Evolutionary conservation across 2,888 invertebrate species (phyloP).

Genomic region (Ernsta delagoae): DNA sequence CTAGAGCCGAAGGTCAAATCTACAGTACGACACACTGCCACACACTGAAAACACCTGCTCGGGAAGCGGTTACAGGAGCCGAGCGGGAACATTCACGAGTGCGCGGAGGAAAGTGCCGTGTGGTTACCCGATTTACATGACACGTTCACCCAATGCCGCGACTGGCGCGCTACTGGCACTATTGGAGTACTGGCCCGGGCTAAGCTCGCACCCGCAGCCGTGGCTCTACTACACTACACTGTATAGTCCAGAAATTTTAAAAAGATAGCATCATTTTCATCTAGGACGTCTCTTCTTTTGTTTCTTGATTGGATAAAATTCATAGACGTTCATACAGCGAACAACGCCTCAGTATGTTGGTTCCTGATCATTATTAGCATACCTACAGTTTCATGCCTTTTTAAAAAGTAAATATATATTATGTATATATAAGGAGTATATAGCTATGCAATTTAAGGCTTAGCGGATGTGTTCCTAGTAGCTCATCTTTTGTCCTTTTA

Average conservation of each 20-base stretch:
- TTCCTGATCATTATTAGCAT: not conserved
- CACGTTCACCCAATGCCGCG: constrained; percentile 14
- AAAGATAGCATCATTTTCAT: not conserved
- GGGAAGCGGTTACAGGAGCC: not conserved
- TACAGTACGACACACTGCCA: constrained; percentile 24
- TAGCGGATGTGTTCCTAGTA: too few species aligned
- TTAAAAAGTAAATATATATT: too few species aligned
- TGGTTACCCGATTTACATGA: not conserved
- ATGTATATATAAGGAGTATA: too few species aligned
- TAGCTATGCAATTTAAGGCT: too few species aligned
- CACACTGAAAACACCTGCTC: constrained; percentile 24
- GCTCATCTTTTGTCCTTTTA: not conserved
- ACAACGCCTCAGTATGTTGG: not conserved
- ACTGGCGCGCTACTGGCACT: constrained; percentile 21
- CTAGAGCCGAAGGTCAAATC: constrained; percentile 19
- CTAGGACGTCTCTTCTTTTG: not conserved
- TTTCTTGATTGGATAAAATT: not conserved
- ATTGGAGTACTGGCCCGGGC: constrained; percentile 23
- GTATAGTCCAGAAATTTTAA: constrained; percentile 2
- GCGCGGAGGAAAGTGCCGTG: constrained; percentile 17
- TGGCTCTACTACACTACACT: not conserved
- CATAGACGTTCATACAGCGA: not conserved
- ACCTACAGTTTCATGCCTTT: not conserved
- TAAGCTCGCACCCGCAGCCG: constrained; percentile 22
- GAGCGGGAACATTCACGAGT: constrained; percentile 31